Conservation (phyloP, 1,140 invertebrate species). For the Drosophila ironensis region DNA sequence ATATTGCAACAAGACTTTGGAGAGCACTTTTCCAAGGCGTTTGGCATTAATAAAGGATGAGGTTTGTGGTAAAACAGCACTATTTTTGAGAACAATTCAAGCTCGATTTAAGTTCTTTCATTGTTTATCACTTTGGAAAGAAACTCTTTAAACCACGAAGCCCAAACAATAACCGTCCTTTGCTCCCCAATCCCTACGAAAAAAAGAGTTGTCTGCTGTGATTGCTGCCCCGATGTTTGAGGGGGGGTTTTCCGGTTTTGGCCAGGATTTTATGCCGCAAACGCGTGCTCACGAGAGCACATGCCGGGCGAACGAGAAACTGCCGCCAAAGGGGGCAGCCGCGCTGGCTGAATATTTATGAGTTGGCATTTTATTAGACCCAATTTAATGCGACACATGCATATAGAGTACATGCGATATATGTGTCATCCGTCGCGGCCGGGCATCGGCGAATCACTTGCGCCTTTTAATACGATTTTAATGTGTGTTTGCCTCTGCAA, state of each 20-base stretch:
- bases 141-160: no score
- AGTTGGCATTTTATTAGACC: constrained; percentile 70
- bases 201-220: constrained; percentile 52
- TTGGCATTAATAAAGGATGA: no score
- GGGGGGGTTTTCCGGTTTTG: neutral
- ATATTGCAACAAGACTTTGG: neutral
- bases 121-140: no score
- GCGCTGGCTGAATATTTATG: constrained; percentile 73
- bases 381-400: constrained; percentile 56
- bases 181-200: neutral
- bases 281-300: constrained; percentile 63
- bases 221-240: constrained; percentile 29
- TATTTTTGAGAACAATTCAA: neutral
- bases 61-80: no score
- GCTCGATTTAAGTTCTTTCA: no score
- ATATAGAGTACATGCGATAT: no score
- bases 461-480: constrained; percentile 59
- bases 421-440: no score
- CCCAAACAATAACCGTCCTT: neutral
- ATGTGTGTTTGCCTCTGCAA: constrained; percentile 24
- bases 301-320: constrained; percentile 12
- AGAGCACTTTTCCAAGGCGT: no score
- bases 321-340: neutral
- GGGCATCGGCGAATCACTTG: constrained; percentile 50
- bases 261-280: constrained; percentile 53